Evolutionary conservation across 2,113 vertebrate genomes (phyloP), one percentile per base, ranked within the genome.

Genomic region (Esox niger): DNA sequence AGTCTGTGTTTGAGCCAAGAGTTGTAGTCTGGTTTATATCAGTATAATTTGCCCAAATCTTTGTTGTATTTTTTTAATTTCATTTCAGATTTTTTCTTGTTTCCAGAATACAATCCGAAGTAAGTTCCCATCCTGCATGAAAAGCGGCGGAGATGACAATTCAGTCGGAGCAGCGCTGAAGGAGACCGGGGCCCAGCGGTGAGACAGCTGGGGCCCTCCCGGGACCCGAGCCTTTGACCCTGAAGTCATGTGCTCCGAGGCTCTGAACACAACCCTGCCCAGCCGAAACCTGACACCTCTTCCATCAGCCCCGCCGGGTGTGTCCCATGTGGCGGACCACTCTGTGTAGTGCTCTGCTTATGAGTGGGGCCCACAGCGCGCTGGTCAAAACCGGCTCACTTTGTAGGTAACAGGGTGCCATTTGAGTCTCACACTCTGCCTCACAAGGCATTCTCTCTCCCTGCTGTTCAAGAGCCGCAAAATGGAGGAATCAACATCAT

Each of bases 161-260:
- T 64, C 66, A 32, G 52, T 54, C 57, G 0, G 2, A 47, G 26
- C 61, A 55, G 30, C 38, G 46, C 10, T 3, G 38, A 3, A 29
- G 49, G 25, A 66, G 17, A 15, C 26, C 9, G 52, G 17, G 54
- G 21, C 52, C 71, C 80, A 74, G 71, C 62, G 71, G 78, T 57
- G 74, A 74, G 64, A 61, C 79, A 79, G 76, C 75, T 72, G 71
- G 30, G 62, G 43, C 61, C 70, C 75, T 69, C 63, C 72, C 32
- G 79, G 71, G 79, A 83, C 26, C 0, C 74, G 73, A 80, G 64
- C 69, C 73, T 25, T n/a, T 80, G 77, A 82, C 81, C 79, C 84
- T 63, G 25, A 77, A 80, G 81, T 81, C 79, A 86, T 77, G 56
- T 43, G 66, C 74, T 69, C 68, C 25, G 1, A 68, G 66, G 70